A percentile compares a stretch with the other conserved stretches of the same genome.
Evolutionary conservation across 2,113 vertebrate species (phyloP).

Genomic region (Platysteira castanea): DNA sequence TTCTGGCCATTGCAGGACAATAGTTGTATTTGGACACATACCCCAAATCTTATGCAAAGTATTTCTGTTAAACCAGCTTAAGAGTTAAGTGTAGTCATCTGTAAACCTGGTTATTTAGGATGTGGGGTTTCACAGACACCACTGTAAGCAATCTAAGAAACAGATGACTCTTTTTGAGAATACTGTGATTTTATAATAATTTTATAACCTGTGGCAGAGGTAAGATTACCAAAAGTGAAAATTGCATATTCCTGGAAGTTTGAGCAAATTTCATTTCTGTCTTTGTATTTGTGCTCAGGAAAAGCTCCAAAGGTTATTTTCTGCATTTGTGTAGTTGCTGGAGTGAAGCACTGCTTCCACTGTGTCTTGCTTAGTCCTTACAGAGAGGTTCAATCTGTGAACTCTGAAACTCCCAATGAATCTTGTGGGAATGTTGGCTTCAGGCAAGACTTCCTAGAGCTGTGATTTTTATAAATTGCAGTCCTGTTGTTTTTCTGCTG

Average conservation of each 20-base stretch:
- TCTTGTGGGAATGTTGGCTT: not conserved
- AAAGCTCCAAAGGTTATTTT: not conserved
- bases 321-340: not conserved
- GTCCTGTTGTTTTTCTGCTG: not conserved
- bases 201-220: not conserved
- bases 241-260: not conserved
- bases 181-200: not conserved
- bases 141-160: not conserved
- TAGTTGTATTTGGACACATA: not conserved
- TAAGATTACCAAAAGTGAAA: not conserved
- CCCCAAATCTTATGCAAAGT: not conserved
- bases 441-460: not conserved
- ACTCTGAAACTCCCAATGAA: not conserved
- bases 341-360: not conserved
- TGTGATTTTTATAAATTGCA: not conserved
- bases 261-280: not conserved
- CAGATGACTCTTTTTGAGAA: not conserved
- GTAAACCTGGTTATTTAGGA: not conserved
- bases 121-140: not conserved
- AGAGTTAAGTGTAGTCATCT: not conserved
- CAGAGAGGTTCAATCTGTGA: rapidly evolving
- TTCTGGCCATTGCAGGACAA: not conserved
- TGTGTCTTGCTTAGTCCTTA: not conserved
- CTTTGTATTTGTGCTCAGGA: not conserved
- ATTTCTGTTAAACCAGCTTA: not conserved